Evolutionary conservation across 1,140 invertebrate genomes (phyloP), one percentile per base, ranked within the genome.

Genomic region (Micrasema longulum): DNA sequence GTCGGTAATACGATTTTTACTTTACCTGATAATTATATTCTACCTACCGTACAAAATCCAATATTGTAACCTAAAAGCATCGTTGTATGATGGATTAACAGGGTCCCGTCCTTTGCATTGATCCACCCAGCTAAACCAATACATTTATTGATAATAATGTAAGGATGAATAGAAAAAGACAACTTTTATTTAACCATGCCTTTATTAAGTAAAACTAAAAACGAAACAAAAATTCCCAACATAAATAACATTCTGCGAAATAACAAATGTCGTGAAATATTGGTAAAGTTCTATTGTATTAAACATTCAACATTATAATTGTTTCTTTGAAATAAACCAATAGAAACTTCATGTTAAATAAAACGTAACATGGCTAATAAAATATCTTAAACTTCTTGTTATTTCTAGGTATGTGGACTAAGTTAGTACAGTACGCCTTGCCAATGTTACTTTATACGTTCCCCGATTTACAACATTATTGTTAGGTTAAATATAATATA

Each of bases 321-420:
- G 60, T 45, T 36, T 20, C 12, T 26, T 63, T 45, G 60, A 63
- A 45, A 63, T 23, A 26, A 63, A 47, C 38, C 22, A 45, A 43
- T 47, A 60, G 60, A 63, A 63, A 45, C 43, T 45, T 63, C 43
- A 45, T n/a, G n/a, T n/a, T n/a, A n/a, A n/a, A n/a, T n/a, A n/a
- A n/a, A n/a, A n/a, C n/a, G n/a, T n/a, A n/a, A n/a, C n/a, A n/a
- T 50, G 63, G 41, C 50, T 65, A 50, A 65, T 65, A 65, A 65
- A 48, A 50, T 35, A 50, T 43, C 41, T 69, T 62, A 36, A 69
- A 45, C 12, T 69, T 60, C 35, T 48, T 69, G 68, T 69, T 69
- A 69, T 62, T 62, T 69, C 68, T 69, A 69, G 68, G 68, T 62
- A 45, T 62, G 68, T 69, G 68, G 57, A 62, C 68, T 69, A 69